Percentiles rank a stretch among this genome's conserved stretches.
Conservation (phyloP, 2,113 vertebrate species). For the Sus scrofa region T2T-Sscrofa CM000813.6:111908501-111909000, state of each 20-base stretch:
- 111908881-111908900: slow-evolving; percentile 28
- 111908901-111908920: background rate
- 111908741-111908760: background rate
- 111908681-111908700: background rate
- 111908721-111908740: background rate
- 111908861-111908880: background rate
- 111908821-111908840: background rate
- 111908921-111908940: slow-evolving; percentile 6
- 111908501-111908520: background rate
- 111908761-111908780: background rate
- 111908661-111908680: background rate
- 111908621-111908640: background rate
- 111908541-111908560: background rate
- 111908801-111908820: background rate
- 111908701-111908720: background rate
- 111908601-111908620: slow-evolving; percentile 16
- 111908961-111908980: background rate
- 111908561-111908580: background rate
- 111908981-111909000: background rate
- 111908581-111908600: background rate
- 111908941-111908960: background rate
- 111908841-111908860: background rate
- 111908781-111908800: background rate
- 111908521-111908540: background rate
- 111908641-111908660: background rate